Evolutionary conservation across 2,113 vertebrate species (phyloP), one percentile per base, ranked within the genome.

Genomic region (Labeo rohita): DNA sequence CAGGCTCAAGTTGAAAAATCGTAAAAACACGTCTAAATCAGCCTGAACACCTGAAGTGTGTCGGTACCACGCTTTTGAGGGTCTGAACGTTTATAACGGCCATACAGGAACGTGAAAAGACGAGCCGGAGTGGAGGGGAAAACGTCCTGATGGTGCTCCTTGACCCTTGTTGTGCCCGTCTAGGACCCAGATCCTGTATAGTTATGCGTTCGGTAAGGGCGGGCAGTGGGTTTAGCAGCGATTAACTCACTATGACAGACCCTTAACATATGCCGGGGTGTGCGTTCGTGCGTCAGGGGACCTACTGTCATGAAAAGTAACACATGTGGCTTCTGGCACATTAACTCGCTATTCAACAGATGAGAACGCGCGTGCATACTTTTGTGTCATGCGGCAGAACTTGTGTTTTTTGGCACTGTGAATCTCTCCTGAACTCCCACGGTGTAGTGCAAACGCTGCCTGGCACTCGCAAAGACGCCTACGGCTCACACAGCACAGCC

Each of bases 1-100:
- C 91, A 83, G 91, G 91, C 90, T 92, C 87, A 88, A 90, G 87
- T 91, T 90, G 86, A 91, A 86, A 92, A 91, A 89, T 85, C 70
- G 81, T 61, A 43, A 65, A 45, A 83, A 47, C 61, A 83, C 84
- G 79, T 87, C 77, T 72, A 75, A 74, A 87, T 76, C 86, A 89
- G 85, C 88, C 88, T 87, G 88, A 39, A 74, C 34, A 52, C 50
- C 45, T 70, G 18, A 3, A 65, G 59, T 74, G 65, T 28, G 63
- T 52, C n/a, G 39, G 34, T 70, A n/a, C 84, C 68, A 45, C 63
- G 49, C 75, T 16, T 84, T 70, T 12, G 61, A 73, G 34, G 81
- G 81, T 59, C 81, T 56, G 23, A 70, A 18, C 36, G 8, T 70
- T 18, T 50, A 28, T 2, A 18, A 63, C 61, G 36, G 18, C 10